Evolutionary conservation across 1,140 invertebrate genomes (phyloP).

Genomic region (Leptonema lineaticorne): DNA sequence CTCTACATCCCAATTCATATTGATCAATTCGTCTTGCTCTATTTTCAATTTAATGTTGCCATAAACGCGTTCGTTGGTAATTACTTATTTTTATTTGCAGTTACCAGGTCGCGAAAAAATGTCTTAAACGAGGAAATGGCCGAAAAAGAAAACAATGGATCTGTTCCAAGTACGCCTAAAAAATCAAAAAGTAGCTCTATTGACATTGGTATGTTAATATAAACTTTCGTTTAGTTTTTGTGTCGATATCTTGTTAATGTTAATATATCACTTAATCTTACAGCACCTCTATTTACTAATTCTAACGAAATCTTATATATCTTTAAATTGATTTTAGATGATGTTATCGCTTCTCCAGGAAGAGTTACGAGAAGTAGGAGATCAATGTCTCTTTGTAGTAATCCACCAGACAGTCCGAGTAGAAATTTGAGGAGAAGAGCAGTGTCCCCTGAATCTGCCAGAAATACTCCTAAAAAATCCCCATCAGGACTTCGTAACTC

Average conservation of each 20-base stretch:
- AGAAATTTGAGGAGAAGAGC: constrained; percentile 3
- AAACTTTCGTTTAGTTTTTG: too few relatives aligned
- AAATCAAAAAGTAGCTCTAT: background rate
- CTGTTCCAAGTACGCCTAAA: background rate
- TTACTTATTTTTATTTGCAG: constrained; percentile 15
- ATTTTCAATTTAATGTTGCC: background rate
- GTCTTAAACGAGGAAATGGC: background rate
- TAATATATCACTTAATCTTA: background rate
- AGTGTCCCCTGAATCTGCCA: constrained; percentile 9
- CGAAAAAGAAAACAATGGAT: constrained; percentile 4
- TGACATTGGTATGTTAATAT: background rate
- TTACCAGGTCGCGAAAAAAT: constrained; percentile 20
- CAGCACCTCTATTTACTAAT: background rate
- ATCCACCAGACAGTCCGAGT: constrained; percentile 19
- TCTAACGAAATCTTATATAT: background rate
- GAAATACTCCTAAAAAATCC: background rate
- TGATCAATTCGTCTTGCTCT: too few relatives aligned
- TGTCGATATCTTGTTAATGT: too few relatives aligned
- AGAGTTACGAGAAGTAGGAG: constrained; percentile 17
- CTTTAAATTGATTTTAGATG: background rate
- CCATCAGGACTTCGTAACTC: background rate
- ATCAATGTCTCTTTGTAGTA: constrained; percentile 16
- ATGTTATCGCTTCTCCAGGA: background rate
- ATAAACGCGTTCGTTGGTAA: background rate
- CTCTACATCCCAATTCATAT: too few relatives aligned